Percentiles rank a stretch among this genome's conserved stretches.
phyloP scores from a whole-genome alignment of 2,888 invertebrate genomes.

The Folsomia candida region DNA sequence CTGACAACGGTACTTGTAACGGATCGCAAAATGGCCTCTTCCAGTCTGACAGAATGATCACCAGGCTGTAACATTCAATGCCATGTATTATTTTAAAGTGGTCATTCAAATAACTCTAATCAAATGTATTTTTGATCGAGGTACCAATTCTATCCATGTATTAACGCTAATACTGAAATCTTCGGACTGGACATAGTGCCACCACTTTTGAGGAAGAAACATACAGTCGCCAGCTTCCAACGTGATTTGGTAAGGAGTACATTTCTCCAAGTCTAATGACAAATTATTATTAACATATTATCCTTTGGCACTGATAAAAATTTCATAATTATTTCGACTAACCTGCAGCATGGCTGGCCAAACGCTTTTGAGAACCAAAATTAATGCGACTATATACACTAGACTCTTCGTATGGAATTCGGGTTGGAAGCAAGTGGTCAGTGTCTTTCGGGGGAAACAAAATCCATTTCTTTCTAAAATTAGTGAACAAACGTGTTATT shows the following conservation, averaged over 20 bases:
- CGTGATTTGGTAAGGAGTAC: conserved; percentile 34
- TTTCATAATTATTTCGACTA: background rate
- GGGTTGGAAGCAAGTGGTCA: conserved; percentile 67
- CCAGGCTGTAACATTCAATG: conserved; percentile 53
- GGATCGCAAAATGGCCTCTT: conserved; percentile 68
- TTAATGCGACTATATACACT: conserved; percentile 85
- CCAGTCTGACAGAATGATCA: conserved; percentile 60
- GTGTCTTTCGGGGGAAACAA: conserved; percentile 78
- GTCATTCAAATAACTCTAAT: no score
- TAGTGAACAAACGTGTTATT: conserved; percentile 49
- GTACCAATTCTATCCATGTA: conserved; percentile 72
- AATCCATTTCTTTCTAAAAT: conserved; percentile 91
- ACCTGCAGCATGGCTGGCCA: conserved; percentile 24
- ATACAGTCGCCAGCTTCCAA: conserved; percentile 82
- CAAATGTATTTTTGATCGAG: background rate
- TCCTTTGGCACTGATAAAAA: background rate
- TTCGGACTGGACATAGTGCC: conserved; percentile 88
- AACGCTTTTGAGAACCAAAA: conserved; percentile 55
- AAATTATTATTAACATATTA: conserved; percentile 57
- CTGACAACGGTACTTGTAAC: conserved; percentile 58
- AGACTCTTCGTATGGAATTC: conserved; percentile 94
- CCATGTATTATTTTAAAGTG: no score
- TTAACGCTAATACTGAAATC: conserved; percentile 65
- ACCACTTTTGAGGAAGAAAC: conserved; percentile 88
- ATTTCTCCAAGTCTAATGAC: conserved; percentile 35